Conservation (phyloP, 1,140 invertebrate genomes). For the Aphidius ervi region DNA sequence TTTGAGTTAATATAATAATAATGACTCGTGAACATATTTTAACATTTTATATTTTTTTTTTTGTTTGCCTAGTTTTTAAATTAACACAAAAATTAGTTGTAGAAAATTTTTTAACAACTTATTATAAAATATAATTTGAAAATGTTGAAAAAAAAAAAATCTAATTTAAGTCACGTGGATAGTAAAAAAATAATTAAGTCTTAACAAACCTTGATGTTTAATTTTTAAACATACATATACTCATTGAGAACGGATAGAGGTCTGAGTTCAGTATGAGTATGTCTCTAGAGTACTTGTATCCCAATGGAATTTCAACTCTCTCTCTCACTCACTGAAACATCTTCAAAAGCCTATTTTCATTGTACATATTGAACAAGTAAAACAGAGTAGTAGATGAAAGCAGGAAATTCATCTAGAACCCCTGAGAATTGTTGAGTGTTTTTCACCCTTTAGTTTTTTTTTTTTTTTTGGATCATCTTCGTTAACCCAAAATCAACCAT, state of each 20-base stretch:
- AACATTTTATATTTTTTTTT: too few relatives aligned
- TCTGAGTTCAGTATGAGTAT: background rate
- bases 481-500: background rate
- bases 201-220: background rate
- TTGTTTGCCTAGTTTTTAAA: too few relatives aligned
- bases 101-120: too few relatives aligned
- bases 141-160: too few relatives aligned
- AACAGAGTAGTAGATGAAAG: background rate
- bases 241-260: background rate
- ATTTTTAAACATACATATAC: too few relatives aligned
- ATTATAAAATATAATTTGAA: too few relatives aligned
- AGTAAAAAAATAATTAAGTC: background rate
- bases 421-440: background rate
- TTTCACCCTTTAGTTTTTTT: background rate
- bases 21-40: too few relatives aligned
- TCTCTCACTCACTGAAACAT: background rate
- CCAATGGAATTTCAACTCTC: too few relatives aligned
- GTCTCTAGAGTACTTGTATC: slow-evolving; percentile 6
- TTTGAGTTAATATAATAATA: too few relatives aligned
- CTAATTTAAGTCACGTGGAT: background rate
- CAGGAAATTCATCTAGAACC: background rate
- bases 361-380: slow-evolving; percentile 5
- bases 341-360: background rate
- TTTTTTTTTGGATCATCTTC: background rate
- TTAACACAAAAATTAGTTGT: too few relatives aligned